Evolutionary conservation across 1,140 invertebrate genomes (phyloP).

Genomic region (Heliconius hewitsoni): DNA sequence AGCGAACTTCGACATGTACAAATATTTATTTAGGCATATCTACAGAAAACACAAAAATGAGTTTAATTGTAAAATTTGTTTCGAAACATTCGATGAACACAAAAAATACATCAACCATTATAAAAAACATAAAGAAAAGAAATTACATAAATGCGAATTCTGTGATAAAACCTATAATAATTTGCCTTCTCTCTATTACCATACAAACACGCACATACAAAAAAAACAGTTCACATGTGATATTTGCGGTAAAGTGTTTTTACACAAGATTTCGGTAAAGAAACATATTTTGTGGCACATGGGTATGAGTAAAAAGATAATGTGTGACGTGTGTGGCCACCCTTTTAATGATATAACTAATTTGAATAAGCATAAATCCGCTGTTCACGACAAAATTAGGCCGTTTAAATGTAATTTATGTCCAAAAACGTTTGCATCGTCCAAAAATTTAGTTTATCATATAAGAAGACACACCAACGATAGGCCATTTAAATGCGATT

Average conservation of each 20-base stretch:
- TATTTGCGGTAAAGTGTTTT: conserved; percentile 26
- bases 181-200: background rate
- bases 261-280: background rate
- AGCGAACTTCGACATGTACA: background rate
- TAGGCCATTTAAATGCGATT: conserved; percentile 14
- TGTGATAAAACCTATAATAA: background rate
- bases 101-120: conserved; percentile 3
- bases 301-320: conserved; percentile 11
- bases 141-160: background rate
- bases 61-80: conserved; percentile 4
- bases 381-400: conserved; percentile 19
- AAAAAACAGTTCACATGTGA: conserved; percentile 26
- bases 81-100: background rate
- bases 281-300: conserved; percentile 21
- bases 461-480: conserved; percentile 8
- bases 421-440: conserved; percentile 10
- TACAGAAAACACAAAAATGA: background rate
- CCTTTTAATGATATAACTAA: conserved; percentile 14
- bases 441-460: conserved; percentile 12
- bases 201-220: background rate
- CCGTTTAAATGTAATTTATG: conserved; percentile 19
- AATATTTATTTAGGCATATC: background rate
- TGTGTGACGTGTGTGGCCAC: conserved; percentile 25
- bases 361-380: conserved; percentile 13
- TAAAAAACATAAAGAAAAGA: conserved; percentile 1